Conservation (phyloP, 1,140 invertebrate species). For the Microvelia longipes region DNA sequence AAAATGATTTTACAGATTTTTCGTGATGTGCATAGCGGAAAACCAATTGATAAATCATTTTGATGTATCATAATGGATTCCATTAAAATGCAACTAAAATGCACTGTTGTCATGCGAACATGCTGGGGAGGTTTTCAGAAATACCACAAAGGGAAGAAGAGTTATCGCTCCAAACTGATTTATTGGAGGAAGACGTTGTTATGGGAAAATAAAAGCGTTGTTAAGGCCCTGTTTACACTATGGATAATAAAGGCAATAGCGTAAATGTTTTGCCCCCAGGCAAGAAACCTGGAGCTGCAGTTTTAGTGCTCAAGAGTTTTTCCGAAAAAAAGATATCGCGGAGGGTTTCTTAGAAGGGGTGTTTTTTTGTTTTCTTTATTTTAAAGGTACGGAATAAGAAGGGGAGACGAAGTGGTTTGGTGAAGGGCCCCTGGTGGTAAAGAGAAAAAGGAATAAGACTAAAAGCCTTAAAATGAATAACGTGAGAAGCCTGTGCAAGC, state of each 20-base stretch:
- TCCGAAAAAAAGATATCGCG: no score
- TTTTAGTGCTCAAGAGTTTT: no score
- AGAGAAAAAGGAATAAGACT: neutral
- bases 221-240: neutral
- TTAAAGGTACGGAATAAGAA: neutral
- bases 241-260: neutral
- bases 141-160: neutral
- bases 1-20: no score
- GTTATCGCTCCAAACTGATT: neutral
- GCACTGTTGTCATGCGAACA: no score
- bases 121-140: no score
- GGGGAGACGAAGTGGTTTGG: neutral
- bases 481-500: neutral
- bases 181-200: neutral
- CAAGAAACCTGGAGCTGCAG: no score
- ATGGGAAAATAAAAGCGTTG: neutral
- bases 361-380: neutral
- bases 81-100: no score
- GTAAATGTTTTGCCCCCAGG: neutral
- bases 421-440: neutral
- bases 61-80: no score
- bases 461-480: neutral
- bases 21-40: no score
- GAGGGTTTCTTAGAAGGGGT: neutral
- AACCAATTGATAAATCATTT: no score